These are phyloP conservation scores for Nephotettix cincticeps DNA, from an alignment of 1,140 invertebrate species.

Conservation along the genomic window DNA sequence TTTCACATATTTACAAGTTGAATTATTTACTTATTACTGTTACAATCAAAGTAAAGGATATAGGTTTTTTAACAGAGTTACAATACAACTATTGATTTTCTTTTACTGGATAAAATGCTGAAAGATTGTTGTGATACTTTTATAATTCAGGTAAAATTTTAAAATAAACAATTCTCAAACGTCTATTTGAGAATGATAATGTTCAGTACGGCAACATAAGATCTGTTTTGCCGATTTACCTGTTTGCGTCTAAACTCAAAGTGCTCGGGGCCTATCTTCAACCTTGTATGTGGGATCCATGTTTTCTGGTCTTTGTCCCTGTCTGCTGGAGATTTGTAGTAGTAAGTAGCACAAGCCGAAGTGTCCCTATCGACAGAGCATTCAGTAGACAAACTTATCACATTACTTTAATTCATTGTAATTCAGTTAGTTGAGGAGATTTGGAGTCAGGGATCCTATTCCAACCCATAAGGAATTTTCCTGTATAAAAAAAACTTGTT, in stretches of 20 bases:
- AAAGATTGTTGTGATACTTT: not conserved
- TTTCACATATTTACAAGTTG: no score
- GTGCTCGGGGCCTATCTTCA: slow-evolving; percentile 45
- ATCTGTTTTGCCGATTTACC: slow-evolving; percentile 38
- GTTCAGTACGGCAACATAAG: no score
- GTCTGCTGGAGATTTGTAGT: slow-evolving; percentile 46
- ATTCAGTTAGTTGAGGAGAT: no score
- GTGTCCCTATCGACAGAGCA: slow-evolving; percentile 52
- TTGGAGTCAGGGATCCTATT: not conserved
- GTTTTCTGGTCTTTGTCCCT: slow-evolving; percentile 43
- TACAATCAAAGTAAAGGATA: no score
- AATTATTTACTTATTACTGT: no score
- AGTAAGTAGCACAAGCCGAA: slow-evolving; percentile 57
- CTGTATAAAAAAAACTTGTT: not conserved
- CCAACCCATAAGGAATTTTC: not conserved
- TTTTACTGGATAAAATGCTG: not conserved
- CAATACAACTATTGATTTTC: no score
- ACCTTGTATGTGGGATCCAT: slow-evolving; percentile 41
- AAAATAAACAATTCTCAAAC: no score
- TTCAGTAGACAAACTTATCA: no score
- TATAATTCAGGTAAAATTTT: no score
- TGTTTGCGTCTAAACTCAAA: slow-evolving; percentile 46
- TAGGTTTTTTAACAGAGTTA: no score
- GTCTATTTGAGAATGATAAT: no score
- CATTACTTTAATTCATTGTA: no score